Evolutionary conservation across 2,797 vertebrate species (phyloP).

Genomic region (Trachurus trachurus): DNA sequence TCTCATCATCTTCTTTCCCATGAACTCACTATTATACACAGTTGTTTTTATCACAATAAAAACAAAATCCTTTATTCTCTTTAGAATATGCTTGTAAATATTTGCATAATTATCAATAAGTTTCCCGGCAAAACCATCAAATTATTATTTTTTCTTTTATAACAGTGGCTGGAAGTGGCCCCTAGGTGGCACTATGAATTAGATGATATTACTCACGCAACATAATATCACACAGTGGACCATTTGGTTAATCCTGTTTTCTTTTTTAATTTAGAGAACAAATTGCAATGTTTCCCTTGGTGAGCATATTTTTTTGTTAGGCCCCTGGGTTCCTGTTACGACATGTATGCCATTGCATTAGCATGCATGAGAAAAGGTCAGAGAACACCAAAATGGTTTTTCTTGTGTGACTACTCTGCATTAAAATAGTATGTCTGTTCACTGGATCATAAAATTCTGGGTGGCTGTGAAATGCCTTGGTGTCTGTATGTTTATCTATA

Average conservation of each 20-base stretch:
- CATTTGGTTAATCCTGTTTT: slow-evolving; percentile 4
- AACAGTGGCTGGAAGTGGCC: slow-evolving; percentile 38
- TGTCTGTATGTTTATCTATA: slow-evolving; percentile 72
- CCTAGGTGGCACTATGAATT: slow-evolving; percentile 65
- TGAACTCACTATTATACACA: background rate
- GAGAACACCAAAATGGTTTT: background rate
- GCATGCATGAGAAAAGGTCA: slow-evolving; percentile 42
- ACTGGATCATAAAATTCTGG: slow-evolving; percentile 19
- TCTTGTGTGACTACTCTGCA: slow-evolving; percentile 28
- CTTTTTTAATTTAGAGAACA: slow-evolving; percentile 3
- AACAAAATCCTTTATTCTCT: background rate
- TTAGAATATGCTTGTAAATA: background rate
- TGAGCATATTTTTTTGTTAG: slow-evolving; percentile 14
- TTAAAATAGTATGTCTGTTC: slow-evolving; percentile 39
- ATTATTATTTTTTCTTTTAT: background rate
- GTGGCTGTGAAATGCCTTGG: slow-evolving; percentile 21
- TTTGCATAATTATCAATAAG: background rate
- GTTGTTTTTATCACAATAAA: slow-evolving; percentile 21
- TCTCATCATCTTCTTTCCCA: background rate
- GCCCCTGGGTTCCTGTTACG: slow-evolving; percentile 22
- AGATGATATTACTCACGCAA: background rate
- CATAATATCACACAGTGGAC: background rate
- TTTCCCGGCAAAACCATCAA: background rate
- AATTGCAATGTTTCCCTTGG: slow-evolving; percentile 7
- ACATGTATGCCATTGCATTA: background rate